Evolutionary conservation across 1,140 invertebrate genomes (phyloP).

Genomic region (Acromyrmex heyeri): DNA sequence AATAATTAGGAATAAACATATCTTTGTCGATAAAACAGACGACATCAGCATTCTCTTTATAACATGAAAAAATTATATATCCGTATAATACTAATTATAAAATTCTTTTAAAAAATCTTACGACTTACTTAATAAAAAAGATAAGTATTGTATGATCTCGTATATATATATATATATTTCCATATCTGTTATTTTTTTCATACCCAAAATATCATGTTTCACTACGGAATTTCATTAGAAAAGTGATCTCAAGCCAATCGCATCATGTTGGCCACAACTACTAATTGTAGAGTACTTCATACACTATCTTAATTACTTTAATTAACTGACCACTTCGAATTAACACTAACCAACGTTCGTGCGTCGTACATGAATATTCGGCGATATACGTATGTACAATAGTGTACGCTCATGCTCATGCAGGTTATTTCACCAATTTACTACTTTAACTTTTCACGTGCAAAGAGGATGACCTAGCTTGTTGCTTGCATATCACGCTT

Average conservation of each 20-base stretch:
- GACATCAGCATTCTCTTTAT: no score
- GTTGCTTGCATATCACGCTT: constrained; percentile 18
- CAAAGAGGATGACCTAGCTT: constrained; percentile 46
- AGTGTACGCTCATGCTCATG: not conserved
- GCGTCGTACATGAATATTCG: not conserved
- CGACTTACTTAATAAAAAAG: not conserved
- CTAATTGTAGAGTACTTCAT: constrained; percentile 44
- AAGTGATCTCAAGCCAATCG: constrained; percentile 32
- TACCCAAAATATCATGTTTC: constrained; percentile 12
- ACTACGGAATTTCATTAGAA: not conserved
- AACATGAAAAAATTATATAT: no score
- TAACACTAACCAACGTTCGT: constrained; percentile 17
- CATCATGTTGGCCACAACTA: constrained; percentile 37
- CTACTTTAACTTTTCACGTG: constrained; percentile 55
- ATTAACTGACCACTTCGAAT: constrained; percentile 55
- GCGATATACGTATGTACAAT: not conserved
- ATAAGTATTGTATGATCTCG: not conserved
- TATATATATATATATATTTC: no score
- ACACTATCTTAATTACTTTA: constrained; percentile 55
- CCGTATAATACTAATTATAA: not conserved
- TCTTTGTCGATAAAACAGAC: no score
- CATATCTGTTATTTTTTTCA: not conserved
- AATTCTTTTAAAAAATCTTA: not conserved
- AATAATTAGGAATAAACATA: no score
- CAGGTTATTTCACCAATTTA: constrained; percentile 44